Base-by-base conservation (phyloP, 1,140 invertebrate species). In the Centruroides sculpturatus region DNA sequence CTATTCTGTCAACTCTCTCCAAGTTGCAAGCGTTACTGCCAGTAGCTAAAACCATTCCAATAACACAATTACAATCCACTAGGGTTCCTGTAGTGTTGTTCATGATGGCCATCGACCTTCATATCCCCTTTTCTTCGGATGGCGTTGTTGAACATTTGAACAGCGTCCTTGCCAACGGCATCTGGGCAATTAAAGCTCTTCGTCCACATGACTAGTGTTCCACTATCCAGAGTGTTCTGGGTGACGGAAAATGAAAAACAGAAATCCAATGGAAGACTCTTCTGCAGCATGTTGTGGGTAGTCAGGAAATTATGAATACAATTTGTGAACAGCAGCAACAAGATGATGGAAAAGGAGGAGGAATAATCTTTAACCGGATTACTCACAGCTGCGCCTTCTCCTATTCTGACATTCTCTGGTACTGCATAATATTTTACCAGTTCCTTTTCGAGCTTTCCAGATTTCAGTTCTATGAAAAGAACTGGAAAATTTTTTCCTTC, bases 161-260 rank as follows among this genome's bases (percentile, higher is more conserved):
- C 86, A 6, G 80, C 82, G 71, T 90, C 85, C 55, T 85, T 70
- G 2, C 81, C 83, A 51, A 86, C 84, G 11, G 85, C 84, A 47
- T 84, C 84, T 5, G 77, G 76, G 67, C 83, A 83, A 59, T 84
- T 86, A 68, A 87, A 90, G 12, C 81, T 83, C 71, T 90, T 91
- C 0, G 87, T 90, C 87, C 87, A 90, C 5, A 78, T 83, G 0
- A 84, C 79, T 10, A 91, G 74, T 50, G 79, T 74, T 4, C 84
- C 87, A 35, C 75, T 75, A 64, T 85, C 78, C 47, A 90, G 71
- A 2, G 82, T 81, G 55, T 80, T 75, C 70, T 89, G 85, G 57
- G 76, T 73, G 78, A 86, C 88, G 0, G 87, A 87, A 67, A 90
- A 90, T 7, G 86, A 88, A 73, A 90, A 91, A 3, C 86, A 88